Percentiles rank a stretch among this genome's conserved stretches.
phyloP scores from a whole-genome alignment of 2,797 vertebrate genomes.

The Myripristis jacobus region DNA sequence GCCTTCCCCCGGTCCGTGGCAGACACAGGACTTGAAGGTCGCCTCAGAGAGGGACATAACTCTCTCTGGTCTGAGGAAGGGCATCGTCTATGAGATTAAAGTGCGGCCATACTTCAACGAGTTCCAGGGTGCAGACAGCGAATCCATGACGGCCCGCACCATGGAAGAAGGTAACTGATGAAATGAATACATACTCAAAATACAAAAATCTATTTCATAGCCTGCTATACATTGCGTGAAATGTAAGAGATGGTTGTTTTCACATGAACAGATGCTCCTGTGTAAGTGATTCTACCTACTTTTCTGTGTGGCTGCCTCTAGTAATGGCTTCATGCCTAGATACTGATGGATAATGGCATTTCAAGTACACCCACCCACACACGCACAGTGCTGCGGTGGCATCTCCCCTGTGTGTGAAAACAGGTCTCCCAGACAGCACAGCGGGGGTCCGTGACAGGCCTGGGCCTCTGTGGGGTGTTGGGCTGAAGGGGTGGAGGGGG shows the following conservation, averaged over 20 bases:
- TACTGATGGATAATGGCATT: constrained; percentile 75
- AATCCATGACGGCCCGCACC: constrained; percentile 93
- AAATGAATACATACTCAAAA: constrained; percentile 29
- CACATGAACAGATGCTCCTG: constrained; percentile 47
- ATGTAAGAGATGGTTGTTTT: constrained; percentile 39
- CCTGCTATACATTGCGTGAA: constrained; percentile 25
- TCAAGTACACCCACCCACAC: constrained; percentile 73
- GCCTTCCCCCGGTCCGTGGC: constrained; percentile 88
- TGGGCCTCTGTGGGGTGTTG: constrained; percentile 56
- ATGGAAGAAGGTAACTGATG: constrained; percentile 91
- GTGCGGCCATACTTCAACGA: constrained; percentile 97
- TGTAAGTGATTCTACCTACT: constrained; percentile 53
- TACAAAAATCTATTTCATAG: constrained; percentile 25
- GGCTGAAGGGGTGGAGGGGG: constrained; percentile 37
- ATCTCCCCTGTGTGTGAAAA: constrained; percentile 69
- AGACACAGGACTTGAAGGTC: constrained; percentile 91
- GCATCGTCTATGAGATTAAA: constrained; percentile 95
- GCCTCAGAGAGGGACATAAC: constrained; percentile 90
- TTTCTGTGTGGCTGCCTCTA: constrained; percentile 58
- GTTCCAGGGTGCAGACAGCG: constrained; percentile 96
- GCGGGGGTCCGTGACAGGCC: constrained; percentile 70
- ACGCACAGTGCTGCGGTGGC: constrained; percentile 52
- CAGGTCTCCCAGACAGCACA: constrained; percentile 73
- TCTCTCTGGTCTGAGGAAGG: constrained; percentile 90
- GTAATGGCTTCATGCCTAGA: constrained; percentile 61